Conservation (phyloP, 2,113 vertebrate species). For the Ptilonorhynchus violaceus region DNA sequence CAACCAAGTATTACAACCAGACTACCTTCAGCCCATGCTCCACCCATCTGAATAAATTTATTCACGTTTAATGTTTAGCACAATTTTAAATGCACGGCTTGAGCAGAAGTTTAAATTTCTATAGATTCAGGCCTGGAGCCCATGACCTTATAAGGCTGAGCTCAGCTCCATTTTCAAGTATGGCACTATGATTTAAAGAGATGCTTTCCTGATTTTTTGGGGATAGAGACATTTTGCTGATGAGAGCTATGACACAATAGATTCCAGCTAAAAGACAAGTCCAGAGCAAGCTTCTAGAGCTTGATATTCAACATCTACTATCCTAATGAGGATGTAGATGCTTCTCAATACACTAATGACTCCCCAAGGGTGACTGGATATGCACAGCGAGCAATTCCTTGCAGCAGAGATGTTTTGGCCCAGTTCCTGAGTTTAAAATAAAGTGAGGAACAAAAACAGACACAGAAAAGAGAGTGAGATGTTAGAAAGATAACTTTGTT, state of each 20-base stretch:
- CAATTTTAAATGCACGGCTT: background rate
- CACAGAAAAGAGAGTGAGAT: background rate
- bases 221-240: background rate
- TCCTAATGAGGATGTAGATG: background rate
- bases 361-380: background rate
- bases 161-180: background rate
- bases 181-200: background rate
- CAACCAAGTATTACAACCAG: background rate
- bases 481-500: slow-evolving; percentile 25
- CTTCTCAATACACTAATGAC: background rate
- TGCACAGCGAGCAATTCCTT: slow-evolving; percentile 2
- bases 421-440: slow-evolving; percentile 46
- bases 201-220: background rate
- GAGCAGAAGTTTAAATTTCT: background rate
- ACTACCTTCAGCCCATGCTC: background rate
- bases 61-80: background rate
- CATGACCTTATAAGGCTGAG: background rate
- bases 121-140: background rate
- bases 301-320: background rate
- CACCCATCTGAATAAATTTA: background rate
- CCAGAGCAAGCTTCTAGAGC: background rate
- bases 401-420: slow-evolving; percentile 45
- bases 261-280: background rate
- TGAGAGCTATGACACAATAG: background rate
- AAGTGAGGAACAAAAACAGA: slow-evolving; percentile 10